Evolutionary conservation across 2,888 invertebrate species (phyloP).

Genomic region (Spodoptera exigua): DNA sequence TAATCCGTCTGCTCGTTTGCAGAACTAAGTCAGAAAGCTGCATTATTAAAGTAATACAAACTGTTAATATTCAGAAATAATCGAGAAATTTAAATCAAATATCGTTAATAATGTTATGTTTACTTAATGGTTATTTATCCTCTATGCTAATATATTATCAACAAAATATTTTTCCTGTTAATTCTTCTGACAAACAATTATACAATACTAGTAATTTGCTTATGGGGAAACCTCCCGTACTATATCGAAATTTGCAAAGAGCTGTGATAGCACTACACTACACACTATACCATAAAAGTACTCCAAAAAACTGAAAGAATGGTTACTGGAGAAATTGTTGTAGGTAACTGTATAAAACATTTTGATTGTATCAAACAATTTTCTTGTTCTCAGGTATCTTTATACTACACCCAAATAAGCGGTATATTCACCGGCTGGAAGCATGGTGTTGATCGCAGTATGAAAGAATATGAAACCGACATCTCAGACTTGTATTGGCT

Average conservation of each 20-base stretch:
- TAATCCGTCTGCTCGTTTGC: too few species aligned
- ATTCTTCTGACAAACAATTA: too few species aligned
- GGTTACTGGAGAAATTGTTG: not conserved
- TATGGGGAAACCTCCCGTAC: not conserved
- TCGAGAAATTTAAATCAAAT: too few species aligned
- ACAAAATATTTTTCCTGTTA: too few species aligned
- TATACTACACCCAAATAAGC: constrained; percentile 93
- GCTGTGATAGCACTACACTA: not conserved
- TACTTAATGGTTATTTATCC: too few species aligned
- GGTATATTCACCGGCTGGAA: constrained; percentile 94
- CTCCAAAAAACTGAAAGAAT: too few species aligned
- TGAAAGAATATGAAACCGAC: constrained; percentile 89
- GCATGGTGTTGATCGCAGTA: constrained; percentile 91
- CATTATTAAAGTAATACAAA: too few species aligned
- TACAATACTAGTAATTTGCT: not conserved
- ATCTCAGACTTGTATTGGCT: constrained; percentile 92
- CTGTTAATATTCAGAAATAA: too few species aligned
- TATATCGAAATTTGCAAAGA: not conserved
- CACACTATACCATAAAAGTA: not conserved
- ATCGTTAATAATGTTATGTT: too few species aligned
- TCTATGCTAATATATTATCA: too few species aligned
- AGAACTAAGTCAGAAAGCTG: too few species aligned
- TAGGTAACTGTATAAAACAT: too few species aligned
- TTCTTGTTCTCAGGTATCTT: constrained; percentile 87
- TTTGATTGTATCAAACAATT: not conserved